Conservation (phyloP, 2,797 vertebrate genomes). For the Arnoldichthys spilopterus region DNA sequence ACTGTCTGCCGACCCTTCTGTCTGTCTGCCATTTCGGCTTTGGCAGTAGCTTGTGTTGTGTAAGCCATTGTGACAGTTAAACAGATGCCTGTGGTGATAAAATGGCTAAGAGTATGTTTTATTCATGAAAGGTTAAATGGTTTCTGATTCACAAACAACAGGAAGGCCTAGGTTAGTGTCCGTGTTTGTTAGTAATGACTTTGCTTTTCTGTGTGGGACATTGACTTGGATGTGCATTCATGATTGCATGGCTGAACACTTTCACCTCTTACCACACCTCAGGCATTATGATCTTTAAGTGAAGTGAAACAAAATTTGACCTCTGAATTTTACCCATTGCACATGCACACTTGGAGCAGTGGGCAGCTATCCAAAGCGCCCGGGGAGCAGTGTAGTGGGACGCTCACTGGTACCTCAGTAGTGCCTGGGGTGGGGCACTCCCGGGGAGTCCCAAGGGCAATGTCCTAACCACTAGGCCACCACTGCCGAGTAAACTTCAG, state of each 20-base stretch:
- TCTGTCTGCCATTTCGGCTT: conserved; percentile 47
- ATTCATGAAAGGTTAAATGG: conserved; percentile 39
- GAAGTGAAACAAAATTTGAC: no score
- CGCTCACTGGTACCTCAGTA: no score
- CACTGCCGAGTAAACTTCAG: neutral
- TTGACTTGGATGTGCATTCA: neutral
- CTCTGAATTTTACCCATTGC: no score
- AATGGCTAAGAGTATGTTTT: conserved; percentile 43
- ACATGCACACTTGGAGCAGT: no score
- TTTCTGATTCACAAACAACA: conserved; percentile 43
- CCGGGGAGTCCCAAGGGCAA: no score
- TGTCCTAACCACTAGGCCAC: no score
- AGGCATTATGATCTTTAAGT: neutral
- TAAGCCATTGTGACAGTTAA: conserved; percentile 28
- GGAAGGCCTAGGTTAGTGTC: conserved; percentile 13
- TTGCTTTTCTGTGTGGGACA: conserved; percentile 11
- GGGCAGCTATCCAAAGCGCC: no score
- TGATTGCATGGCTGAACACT: neutral
- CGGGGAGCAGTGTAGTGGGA: no score
- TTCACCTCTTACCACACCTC: neutral
- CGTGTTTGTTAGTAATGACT: neutral
- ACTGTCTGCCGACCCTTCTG: conserved; percentile 36
- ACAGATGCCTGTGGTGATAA: conserved; percentile 38
- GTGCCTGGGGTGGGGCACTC: no score
- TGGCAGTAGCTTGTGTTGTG: conserved; percentile 43